Evolutionary conservation across 1,140 invertebrate genomes (phyloP).

Genomic region (Macrobrachium nipponense): DNA sequence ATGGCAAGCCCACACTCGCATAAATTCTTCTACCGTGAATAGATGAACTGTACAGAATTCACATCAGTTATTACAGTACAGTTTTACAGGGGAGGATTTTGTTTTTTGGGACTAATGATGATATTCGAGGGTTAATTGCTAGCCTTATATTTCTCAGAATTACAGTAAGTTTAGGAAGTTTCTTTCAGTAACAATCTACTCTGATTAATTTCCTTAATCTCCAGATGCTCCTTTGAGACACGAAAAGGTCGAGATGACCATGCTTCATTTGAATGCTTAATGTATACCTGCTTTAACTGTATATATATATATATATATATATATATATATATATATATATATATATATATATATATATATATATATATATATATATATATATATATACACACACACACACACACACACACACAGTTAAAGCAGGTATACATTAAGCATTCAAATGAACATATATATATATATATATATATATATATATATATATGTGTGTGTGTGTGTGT

Average conservation of each 20-base stretch:
- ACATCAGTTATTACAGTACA: too few species aligned
- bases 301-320: too few species aligned
- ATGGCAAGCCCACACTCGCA: too few species aligned
- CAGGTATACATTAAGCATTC: neutral
- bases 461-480: conserved; percentile 7
- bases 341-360: conserved; percentile 20
- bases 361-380: conserved; percentile 17
- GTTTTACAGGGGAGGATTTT: too few species aligned
- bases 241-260: too few species aligned
- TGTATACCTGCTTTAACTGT: neutral
- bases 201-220: neutral
- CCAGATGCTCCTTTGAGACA: neutral
- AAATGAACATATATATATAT: neutral
- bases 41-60: too few species aligned
- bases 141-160: too few species aligned
- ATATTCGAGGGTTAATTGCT: too few species aligned
- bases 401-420: too few species aligned
- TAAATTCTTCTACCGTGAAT: too few species aligned
- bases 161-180: neutral
- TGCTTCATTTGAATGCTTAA: neutral
- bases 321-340: conserved; percentile 5
- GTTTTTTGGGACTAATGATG: too few species aligned
- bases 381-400: neutral
- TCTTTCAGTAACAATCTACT: neutral
- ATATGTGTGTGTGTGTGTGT: conserved; percentile 7